These are phyloP conservation scores for Ara ararauna DNA, from an alignment of 2,797 vertebrate species.

Conservation along the genomic window DNA sequence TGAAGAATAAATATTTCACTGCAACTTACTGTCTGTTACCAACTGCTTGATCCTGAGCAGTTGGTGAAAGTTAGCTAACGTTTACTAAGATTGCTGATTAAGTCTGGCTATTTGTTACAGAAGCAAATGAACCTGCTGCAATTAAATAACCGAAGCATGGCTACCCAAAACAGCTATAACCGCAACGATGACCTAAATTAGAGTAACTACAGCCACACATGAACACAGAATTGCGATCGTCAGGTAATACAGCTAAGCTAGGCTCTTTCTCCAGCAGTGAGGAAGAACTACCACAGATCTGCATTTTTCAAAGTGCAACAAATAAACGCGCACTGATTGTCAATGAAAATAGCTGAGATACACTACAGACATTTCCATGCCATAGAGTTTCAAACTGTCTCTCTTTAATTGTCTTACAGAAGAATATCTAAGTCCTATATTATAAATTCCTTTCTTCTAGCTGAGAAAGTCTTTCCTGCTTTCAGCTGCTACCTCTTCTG, in stretches of 20 bases:
- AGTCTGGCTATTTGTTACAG: not conserved
- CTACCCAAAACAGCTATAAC: not conserved
- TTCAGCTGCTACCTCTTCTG: slow-evolving; percentile 8
- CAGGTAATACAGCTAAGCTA: not conserved
- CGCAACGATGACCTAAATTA: not conserved
- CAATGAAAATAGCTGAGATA: not conserved
- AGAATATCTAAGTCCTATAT: not conserved
- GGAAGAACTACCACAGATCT: not conserved
- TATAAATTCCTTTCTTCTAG: not conserved
- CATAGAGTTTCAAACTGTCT: not conserved
- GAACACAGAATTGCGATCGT: not conserved
- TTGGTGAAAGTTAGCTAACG: not conserved
- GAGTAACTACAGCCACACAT: not conserved
- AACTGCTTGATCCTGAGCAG: not conserved
- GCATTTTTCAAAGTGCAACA: not conserved
- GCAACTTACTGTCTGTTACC: not conserved
- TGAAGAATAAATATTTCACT: not conserved
- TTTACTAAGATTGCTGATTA: not conserved
- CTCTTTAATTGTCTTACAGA: not conserved
- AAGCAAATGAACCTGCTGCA: not conserved
- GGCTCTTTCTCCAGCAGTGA: not conserved
- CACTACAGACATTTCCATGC: not conserved
- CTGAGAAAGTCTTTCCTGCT: slow-evolving; percentile 23
- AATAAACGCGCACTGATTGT: not conserved
- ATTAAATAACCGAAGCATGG: not conserved